Evolutionary conservation across 1,140 invertebrate species (phyloP), one percentile per base, ranked within the genome.

Genomic region (Hylaeus anthracinus): DNA sequence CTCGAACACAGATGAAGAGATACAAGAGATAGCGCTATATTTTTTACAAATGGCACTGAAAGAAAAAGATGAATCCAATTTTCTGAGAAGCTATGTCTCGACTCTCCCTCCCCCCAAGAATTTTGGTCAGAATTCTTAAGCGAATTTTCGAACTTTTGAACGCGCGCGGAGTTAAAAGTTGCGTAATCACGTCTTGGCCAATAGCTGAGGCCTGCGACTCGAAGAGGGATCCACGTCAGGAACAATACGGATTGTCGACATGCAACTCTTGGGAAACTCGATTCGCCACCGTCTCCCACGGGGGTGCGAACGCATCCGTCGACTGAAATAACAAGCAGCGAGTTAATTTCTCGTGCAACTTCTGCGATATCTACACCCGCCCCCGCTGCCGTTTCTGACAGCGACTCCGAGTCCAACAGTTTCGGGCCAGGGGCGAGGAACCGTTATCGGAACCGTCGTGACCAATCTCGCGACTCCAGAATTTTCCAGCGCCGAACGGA

Each of bases 311-410:
- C 79, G 84, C 78, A 85, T 81, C 73, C 83, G 78, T 26, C 72
- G 70, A 65, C 61, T 75, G 81, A 85, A 86, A 85, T 86, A 86
- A 86, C 85, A 86, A 86, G 79, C 63, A 75, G 55, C 79, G 55
- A 82, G 75, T 82, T 86, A 82, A 86, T 86, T 86, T 82, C 74
- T 79, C 73, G 55, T 48, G 72, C 75, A 85, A 86, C 71, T 86
- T 82, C 79, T 51, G 74, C 79, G 83, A 79, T 86, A 73, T 86
- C 75, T 65, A 58, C 65, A 53, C 45, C 51, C 26, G 5, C 48
- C 14, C 51, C 51, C 6, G 9, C 51, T 51, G 9, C 51, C 9
- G 39, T 26, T 4, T 66, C 64, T 66, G 83, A 82, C 79, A 82
- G 48, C 45, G 64, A 10, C 48, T 5, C 43, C 39, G 72, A 37